phyloP scores from a whole-genome alignment of 2,113 vertebrate genomes.

The Microtus oregoni region DNA sequence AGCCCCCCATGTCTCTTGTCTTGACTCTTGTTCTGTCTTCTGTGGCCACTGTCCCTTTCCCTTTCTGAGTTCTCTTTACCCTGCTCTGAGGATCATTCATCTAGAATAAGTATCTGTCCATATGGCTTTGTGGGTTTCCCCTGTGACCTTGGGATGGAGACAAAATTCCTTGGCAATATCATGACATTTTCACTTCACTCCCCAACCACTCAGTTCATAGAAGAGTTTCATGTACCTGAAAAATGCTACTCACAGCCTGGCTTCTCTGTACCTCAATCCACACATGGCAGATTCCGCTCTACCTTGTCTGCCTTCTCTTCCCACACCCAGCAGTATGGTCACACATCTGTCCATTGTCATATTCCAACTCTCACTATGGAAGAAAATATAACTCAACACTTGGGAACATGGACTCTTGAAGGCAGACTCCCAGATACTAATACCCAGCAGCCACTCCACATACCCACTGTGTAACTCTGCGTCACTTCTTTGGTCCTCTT shows the following conservation, averaged over 20 bases:
- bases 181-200: neutral
- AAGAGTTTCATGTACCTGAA: neutral
- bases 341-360: neutral
- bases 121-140: neutral
- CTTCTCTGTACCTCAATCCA: neutral
- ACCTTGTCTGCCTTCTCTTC: neutral
- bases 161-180: neutral
- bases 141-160: neutral
- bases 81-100: neutral
- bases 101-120: neutral
- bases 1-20: neutral
- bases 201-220: neutral
- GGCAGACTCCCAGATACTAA: neutral
- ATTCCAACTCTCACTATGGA: neutral
- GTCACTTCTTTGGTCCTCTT: slow-evolving; percentile 28
- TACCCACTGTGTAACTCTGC: neutral
- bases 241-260: neutral
- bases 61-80: neutral
- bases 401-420: neutral
- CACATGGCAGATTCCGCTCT: neutral
- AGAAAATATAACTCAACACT: neutral
- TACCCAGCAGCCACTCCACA: neutral
- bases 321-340: neutral
- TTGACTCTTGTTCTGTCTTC: neutral
- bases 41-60: neutral